Evolutionary conservation across 2,113 vertebrate species (phyloP).

Genomic region (Azemiops feae): DNA sequence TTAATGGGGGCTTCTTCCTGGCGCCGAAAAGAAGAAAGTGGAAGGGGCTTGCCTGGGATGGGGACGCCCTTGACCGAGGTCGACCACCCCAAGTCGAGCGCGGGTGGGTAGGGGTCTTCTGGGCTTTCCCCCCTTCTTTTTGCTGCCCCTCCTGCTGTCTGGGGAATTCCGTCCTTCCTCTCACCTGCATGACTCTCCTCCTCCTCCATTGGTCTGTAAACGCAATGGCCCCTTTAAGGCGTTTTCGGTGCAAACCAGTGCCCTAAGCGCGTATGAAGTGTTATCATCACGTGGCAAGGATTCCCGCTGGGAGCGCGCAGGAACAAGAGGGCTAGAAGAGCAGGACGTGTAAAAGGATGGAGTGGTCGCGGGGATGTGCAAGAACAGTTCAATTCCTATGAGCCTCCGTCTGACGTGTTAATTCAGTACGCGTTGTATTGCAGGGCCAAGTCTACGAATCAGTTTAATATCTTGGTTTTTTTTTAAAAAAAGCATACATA

Average conservation of each 20-base stretch:
- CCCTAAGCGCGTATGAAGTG: not conserved
- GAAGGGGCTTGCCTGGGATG: not conserved
- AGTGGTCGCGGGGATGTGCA: not conserved
- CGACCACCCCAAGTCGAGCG: not conserved
- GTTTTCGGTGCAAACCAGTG: not conserved
- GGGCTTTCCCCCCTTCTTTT: not conserved
- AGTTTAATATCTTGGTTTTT: not conserved
- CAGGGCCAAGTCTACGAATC: not conserved
- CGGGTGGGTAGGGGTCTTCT: no score
- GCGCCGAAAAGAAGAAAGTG: not conserved
- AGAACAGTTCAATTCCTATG: not conserved
- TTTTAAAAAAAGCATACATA: not conserved
- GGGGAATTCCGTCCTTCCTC: not conserved
- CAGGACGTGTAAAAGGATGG: not conserved
- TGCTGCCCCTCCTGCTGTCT: not conserved
- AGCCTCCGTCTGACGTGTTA: not conserved
- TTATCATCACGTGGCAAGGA: not conserved
- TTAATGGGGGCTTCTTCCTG: not conserved
- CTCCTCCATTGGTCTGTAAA: not conserved
- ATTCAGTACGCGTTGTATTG: not conserved
- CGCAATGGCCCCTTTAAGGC: no score
- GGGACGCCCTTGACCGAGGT: slow-evolving; percentile 6
- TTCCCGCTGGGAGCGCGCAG: not conserved
- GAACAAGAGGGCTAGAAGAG: not conserved
- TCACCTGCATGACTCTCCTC: not conserved